These are phyloP conservation scores for Danionella cerebrum DNA, from an alignment of 2,113 vertebrate species.

Conservation along the genomic window DNA sequence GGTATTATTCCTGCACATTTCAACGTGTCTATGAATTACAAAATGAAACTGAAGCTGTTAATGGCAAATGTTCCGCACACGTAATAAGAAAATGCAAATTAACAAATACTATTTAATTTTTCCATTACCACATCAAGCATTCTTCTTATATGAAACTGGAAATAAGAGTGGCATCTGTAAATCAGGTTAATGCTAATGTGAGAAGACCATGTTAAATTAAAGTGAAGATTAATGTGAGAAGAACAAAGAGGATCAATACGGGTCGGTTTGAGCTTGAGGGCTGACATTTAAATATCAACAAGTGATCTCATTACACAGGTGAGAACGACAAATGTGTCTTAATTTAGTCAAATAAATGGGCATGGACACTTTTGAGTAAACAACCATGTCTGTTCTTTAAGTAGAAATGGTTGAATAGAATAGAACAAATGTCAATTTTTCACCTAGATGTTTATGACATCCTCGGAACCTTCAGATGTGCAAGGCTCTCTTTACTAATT, in stretches of 20 bases:
- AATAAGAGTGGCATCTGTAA: neutral
- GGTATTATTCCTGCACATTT: no score
- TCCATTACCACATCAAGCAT: neutral
- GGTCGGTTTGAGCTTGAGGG: constrained; percentile 19
- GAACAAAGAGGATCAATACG: constrained; percentile 21
- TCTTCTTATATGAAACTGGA: neutral
- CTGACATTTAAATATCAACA: constrained; percentile 43
- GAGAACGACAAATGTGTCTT: constrained; percentile 18
- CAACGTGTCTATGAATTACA: no score
- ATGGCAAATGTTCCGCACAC: no score
- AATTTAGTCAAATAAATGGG: constrained; percentile 27
- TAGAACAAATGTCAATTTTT: no score
- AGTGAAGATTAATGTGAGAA: constrained; percentile 17
- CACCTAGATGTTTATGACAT: no score
- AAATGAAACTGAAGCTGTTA: no score
- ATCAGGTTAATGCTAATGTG: neutral
- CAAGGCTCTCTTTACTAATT: neutral
- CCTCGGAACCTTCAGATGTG: neutral
- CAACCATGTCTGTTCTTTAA: neutral
- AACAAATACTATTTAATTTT: no score
- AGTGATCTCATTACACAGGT: constrained; percentile 28
- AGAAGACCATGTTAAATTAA: neutral
- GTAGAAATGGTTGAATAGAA: no score
- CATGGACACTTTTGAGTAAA: neutral
- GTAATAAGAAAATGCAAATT: no score